phyloP scores from a whole-genome alignment of 2,888 invertebrate species.

The Crocallis elinguaria region DNA sequence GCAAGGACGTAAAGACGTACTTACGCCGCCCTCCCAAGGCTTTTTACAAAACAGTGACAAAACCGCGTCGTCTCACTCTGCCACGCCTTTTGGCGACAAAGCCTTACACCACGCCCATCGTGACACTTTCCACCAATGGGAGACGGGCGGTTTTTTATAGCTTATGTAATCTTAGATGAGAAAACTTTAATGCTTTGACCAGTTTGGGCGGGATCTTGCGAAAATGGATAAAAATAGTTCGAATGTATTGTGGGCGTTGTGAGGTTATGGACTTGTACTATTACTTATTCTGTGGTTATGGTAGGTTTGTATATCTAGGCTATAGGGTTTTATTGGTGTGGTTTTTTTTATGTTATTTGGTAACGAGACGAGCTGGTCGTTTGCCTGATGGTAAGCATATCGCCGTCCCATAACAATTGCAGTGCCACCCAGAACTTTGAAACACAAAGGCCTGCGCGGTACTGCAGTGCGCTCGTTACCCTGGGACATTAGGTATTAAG shows the following conservation, averaged over 20 bases:
- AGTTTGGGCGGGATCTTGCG: slow-evolving; percentile 22
- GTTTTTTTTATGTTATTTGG: no score
- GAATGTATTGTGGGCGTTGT: not conserved
- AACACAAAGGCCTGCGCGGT: no score
- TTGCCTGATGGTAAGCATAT: no score
- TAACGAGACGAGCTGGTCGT: no score
- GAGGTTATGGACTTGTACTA: no score
- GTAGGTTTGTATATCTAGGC: no score
- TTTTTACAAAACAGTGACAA: slow-evolving; percentile 77
- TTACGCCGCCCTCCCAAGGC: slow-evolving; percentile 47
- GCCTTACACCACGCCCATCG: slow-evolving; percentile 71
- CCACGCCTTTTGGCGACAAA: slow-evolving; percentile 83
- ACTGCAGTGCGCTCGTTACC: no score
- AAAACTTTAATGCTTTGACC: slow-evolving; percentile 34
- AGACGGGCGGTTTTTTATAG: slow-evolving; percentile 56
- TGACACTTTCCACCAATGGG: slow-evolving; percentile 78
- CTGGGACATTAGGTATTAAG: no score
- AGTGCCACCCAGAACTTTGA: no score
- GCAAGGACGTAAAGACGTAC: slow-evolving; percentile 12
- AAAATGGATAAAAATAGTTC: not conserved
- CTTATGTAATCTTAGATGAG: slow-evolving; percentile 37
- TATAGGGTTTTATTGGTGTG: no score
- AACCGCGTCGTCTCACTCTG: slow-evolving; percentile 59
- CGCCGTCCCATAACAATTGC: no score
- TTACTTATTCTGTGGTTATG: no score